Percentiles rank a stretch among this genome's conserved stretches.
Conservation (phyloP, 2,113 vertebrate genomes). For the Nannobrachium achirus region DNA sequence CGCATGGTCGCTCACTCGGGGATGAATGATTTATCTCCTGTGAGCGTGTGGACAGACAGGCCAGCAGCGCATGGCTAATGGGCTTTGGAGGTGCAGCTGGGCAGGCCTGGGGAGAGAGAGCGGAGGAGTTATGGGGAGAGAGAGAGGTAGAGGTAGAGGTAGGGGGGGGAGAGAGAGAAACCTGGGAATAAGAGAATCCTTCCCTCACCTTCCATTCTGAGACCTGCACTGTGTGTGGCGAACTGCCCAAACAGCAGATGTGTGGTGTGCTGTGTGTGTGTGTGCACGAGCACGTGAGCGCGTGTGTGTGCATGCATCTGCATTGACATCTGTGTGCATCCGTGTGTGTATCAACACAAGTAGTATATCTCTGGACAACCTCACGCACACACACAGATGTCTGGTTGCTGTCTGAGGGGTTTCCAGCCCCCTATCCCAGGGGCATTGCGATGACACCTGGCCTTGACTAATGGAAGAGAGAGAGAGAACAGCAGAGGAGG, state of each 20-base stretch:
- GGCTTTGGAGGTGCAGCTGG: slow-evolving; percentile 51
- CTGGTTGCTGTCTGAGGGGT: neutral
- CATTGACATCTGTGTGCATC: too few relatives aligned
- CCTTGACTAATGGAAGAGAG: neutral
- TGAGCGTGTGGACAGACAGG: slow-evolving; percentile 2
- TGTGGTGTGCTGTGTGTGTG: neutral
- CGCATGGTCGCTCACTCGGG: slow-evolving; percentile 6
- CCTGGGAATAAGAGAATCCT: too few relatives aligned
- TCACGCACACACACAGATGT: neutral
- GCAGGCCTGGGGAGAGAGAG: slow-evolving; percentile 28
- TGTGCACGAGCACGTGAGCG: too few relatives aligned
- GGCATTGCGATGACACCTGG: neutral
- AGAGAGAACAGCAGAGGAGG: neutral
- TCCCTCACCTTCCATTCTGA: too few relatives aligned
- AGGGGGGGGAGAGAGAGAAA: too few relatives aligned
- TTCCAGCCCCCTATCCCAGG: neutral
- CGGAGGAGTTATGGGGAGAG: neutral
- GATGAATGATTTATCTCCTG: slow-evolving; percentile 61
- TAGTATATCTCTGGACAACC: neutral
- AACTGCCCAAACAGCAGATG: slow-evolving; percentile 30
- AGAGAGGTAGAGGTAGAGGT: slow-evolving; percentile 9
- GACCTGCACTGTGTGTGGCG: neutral
- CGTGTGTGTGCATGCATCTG: too few relatives aligned
- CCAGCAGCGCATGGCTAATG: slow-evolving; percentile 35
- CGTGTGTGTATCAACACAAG: too few relatives aligned